phyloP scores from a whole-genome alignment of 2,888 invertebrate genomes.

The Hemithea aestivaria region DNA sequence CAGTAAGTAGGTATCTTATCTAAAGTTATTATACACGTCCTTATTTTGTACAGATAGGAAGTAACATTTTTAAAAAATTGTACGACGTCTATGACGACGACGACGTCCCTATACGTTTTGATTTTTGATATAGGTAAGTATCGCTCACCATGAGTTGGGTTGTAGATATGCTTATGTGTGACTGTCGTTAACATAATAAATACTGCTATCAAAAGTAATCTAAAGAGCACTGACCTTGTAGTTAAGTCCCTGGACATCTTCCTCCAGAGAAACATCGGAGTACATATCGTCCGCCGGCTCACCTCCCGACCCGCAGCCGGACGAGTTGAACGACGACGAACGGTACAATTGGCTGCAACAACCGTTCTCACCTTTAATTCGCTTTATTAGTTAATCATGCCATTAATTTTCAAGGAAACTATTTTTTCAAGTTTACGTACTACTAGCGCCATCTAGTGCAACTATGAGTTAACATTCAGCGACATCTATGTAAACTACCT shows the following conservation, averaged over 20 bases:
- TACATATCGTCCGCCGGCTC: conserved; percentile 97
- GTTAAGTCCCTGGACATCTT: conserved; percentile 96
- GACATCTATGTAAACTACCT: conserved; percentile 41
- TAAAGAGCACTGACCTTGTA: conserved; percentile 85
- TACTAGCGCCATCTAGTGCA: conserved; percentile 37
- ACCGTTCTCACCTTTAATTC: conserved; percentile 30
- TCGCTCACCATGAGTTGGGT: too few relatives aligned
- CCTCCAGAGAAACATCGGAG: conserved; percentile 94
- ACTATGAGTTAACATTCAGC: conserved; percentile 16
- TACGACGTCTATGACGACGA: too few relatives aligned
- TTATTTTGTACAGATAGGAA: too few relatives aligned
- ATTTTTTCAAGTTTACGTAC: conserved; percentile 4
- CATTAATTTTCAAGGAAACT: conserved; percentile 20
- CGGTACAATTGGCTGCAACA: conserved; percentile 91
- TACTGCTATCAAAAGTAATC: too few relatives aligned
- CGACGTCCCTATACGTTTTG: too few relatives aligned
- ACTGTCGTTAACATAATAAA: too few relatives aligned
- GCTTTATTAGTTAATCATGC: conserved; percentile 19
- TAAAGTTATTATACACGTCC: too few relatives aligned
- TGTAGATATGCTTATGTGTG: too few relatives aligned
- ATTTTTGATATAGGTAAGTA: too few relatives aligned
- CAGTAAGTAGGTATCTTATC: too few relatives aligned
- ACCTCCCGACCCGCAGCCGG: conserved; percentile 93
- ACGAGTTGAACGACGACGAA: conserved; percentile 95
- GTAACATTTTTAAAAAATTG: too few relatives aligned